phyloP scores from a whole-genome alignment of 2,113 vertebrate genomes.

The Hydropotes inermis region DNA sequence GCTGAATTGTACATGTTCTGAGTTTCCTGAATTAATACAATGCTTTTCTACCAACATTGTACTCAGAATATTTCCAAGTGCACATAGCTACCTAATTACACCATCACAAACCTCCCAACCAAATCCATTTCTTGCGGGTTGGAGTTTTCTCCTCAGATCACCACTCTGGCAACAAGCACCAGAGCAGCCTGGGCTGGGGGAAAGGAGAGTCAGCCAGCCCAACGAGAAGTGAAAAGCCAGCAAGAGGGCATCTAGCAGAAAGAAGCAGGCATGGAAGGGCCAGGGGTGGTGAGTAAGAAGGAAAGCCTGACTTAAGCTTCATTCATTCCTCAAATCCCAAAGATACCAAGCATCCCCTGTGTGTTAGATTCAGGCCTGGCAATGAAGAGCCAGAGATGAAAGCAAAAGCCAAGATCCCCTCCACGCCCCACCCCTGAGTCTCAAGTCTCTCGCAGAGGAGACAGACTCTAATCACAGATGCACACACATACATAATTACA shows the following conservation, averaged over 20 bases:
- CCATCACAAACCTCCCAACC: neutral
- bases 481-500: rapidly evolving
- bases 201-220: neutral
- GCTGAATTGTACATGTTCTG: neutral
- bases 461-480: neutral
- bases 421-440: rapidly evolving
- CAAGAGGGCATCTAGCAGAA: neutral
- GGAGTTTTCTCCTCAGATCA: neutral
- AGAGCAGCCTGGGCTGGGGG: neutral
- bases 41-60: neutral
- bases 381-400: too few species aligned
- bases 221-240: neutral
- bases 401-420: neutral
- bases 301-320: neutral
- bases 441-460: neutral
- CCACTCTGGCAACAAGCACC: neutral
- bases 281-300: rapidly evolving
- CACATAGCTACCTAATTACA: neutral
- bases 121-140: neutral
- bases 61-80: neutral
- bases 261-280: rapidly evolving
- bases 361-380: neutral
- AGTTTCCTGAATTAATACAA: neutral
- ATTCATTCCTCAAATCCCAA: neutral
- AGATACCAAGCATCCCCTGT: neutral